Conservation (phyloP, 1,140 invertebrate genomes). For the Achatina immaculata region DNA sequence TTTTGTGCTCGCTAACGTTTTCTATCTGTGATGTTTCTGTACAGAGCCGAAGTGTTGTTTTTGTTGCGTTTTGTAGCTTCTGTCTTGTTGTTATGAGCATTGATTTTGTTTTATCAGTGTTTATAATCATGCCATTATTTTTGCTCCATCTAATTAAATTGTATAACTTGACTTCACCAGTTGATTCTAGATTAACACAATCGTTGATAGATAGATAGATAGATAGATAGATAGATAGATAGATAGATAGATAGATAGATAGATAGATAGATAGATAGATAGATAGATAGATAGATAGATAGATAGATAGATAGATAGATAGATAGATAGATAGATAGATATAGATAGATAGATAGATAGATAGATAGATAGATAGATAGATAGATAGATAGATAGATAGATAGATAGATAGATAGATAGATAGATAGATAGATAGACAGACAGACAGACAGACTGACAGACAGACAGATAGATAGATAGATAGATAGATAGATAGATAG, state of each 20-base stretch:
- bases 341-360: conserved; percentile 2
- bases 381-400: conserved; percentile 10
- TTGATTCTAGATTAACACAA: too few species aligned
- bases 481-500: conserved; percentile 10
- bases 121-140: too few species aligned
- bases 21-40: too few species aligned
- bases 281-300: neutral
- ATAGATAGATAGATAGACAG: conserved; percentile 10
- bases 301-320: conserved; percentile 10
- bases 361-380: conserved; percentile 9
- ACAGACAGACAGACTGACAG: neutral
- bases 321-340: conserved; percentile 10
- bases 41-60: too few species aligned
- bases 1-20: too few species aligned
- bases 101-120: too few species aligned
- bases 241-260: conserved; percentile 3
- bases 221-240: conserved; percentile 10
- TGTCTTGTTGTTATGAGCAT: too few species aligned
- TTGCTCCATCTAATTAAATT: too few species aligned
- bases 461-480: conserved; percentile 10
- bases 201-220: neutral
- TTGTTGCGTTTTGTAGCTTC: too few species aligned
- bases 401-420: conserved; percentile 10
- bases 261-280: too few species aligned
- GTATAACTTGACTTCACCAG: too few species aligned